These are phyloP conservation scores for Marcusenius ussheri DNA, from an alignment of 2,113 vertebrate species.

Conservation along the genomic window DNA sequence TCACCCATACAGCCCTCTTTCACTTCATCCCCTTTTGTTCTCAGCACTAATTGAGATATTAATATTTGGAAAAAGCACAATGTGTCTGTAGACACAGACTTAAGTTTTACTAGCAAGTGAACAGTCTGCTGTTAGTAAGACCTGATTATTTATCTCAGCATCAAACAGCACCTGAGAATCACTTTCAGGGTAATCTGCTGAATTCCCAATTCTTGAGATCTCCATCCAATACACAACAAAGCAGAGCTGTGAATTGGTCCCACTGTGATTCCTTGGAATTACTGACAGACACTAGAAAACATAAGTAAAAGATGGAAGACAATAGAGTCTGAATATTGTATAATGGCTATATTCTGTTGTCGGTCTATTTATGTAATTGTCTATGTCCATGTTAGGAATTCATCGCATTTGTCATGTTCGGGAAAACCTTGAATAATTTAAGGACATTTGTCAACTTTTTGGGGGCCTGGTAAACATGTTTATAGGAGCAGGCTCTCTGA, in stretches of 20 bases:
- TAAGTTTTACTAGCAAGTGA: background rate
- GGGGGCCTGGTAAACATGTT: background rate
- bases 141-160: background rate
- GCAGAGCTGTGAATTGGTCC: background rate
- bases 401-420: background rate
- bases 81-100: background rate
- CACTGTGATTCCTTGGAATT: background rate
- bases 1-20: background rate
- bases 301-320: constrained; percentile 29
- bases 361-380: background rate
- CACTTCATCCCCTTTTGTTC: background rate
- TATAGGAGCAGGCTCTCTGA: background rate
- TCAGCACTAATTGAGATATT: background rate
- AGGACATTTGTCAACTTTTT: background rate
- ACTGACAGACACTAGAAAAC: background rate
- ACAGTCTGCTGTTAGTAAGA: background rate
- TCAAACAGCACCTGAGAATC: constrained; percentile 1
- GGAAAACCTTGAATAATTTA: background rate
- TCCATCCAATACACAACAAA: background rate
- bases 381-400: background rate
- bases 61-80: background rate
- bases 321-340: constrained; percentile 23
- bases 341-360: constrained; percentile 8
- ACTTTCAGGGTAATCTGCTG: background rate
- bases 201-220: background rate